Conservation (phyloP, 2,113 vertebrate genomes). For the Micromys minutus region DNA sequence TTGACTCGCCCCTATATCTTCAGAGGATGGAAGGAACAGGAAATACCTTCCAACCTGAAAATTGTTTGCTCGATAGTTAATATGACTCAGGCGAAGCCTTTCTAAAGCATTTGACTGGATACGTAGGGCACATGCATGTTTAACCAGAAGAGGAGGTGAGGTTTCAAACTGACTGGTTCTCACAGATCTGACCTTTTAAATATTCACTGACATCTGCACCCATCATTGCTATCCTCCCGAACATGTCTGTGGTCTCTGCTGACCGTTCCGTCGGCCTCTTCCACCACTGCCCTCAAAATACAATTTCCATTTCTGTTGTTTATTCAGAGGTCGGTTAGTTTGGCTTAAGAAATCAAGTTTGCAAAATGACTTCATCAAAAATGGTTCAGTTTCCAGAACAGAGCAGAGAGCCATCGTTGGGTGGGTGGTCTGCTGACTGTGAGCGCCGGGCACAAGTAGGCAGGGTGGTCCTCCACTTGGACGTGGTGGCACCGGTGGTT, state of each 20-base stretch:
- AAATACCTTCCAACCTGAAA: not conserved
- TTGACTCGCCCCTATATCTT: not conserved
- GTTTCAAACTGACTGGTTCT: not conserved
- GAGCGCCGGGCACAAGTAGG: not conserved
- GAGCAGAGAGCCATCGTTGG: not conserved
- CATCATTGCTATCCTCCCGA: not conserved
- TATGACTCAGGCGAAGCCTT: not conserved
- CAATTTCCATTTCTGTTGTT: not conserved
- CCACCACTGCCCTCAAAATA: not conserved
- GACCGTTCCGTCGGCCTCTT: not conserved
- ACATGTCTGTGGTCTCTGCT: not conserved
- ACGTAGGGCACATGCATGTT: not conserved
- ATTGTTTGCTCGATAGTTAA: not conserved
- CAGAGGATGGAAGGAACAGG: not conserved
- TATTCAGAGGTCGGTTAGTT: not conserved
- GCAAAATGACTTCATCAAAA: not conserved
- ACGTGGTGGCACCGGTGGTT: not conserved
- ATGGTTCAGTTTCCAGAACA: not conserved
- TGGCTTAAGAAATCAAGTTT: not conserved
- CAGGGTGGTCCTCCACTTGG: not conserved
- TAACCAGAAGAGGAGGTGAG: not conserved
- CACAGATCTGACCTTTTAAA: not conserved
- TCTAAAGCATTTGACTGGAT: not conserved
- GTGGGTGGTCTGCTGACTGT: not conserved
- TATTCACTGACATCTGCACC: not conserved